These are phyloP conservation scores for Ellobius talpinus DNA, from an alignment of 2,113 vertebrate genomes.

Conservation along the genomic window DNA sequence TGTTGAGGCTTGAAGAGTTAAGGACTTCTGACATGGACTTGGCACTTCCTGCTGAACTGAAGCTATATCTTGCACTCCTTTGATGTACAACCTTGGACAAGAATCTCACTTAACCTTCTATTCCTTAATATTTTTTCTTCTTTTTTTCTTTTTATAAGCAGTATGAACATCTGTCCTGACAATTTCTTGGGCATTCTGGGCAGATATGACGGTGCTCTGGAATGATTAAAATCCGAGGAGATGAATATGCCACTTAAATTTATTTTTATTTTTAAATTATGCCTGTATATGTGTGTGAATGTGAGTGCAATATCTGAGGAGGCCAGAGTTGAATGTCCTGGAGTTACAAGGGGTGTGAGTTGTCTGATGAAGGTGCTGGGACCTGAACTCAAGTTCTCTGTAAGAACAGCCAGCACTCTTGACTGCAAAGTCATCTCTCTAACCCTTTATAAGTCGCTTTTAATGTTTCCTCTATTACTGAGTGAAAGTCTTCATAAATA, in stretches of 20 bases:
- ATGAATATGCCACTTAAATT: too few relatives aligned
- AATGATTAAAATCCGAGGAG: not conserved
- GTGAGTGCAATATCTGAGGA: too few relatives aligned
- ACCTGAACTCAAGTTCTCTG: not conserved
- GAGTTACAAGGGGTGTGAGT: not conserved
- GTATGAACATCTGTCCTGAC: not conserved
- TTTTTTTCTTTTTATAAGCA: not conserved
- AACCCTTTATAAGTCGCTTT: not conserved
- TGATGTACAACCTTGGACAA: constrained; percentile 28
- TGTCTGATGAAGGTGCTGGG: not conserved
- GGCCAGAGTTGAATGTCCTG: not conserved
- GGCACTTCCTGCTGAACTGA: constrained; percentile 20
- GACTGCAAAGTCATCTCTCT: not conserved
- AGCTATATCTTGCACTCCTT: not conserved
- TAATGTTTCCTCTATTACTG: not conserved
- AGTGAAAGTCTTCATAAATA: not conserved
- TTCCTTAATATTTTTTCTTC: not conserved
- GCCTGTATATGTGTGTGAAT: not conserved
- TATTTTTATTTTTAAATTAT: not conserved
- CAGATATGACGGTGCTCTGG: not conserved
- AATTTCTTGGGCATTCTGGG: not conserved
- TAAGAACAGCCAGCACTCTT: not conserved
- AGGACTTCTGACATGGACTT: constrained; percentile 12
- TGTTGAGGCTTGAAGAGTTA: constrained; percentile 6
- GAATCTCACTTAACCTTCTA: constrained; percentile 42